Evolutionary conservation across 2,113 vertebrate species (phyloP).

Genomic region (Myotis yumanensis): DNA sequence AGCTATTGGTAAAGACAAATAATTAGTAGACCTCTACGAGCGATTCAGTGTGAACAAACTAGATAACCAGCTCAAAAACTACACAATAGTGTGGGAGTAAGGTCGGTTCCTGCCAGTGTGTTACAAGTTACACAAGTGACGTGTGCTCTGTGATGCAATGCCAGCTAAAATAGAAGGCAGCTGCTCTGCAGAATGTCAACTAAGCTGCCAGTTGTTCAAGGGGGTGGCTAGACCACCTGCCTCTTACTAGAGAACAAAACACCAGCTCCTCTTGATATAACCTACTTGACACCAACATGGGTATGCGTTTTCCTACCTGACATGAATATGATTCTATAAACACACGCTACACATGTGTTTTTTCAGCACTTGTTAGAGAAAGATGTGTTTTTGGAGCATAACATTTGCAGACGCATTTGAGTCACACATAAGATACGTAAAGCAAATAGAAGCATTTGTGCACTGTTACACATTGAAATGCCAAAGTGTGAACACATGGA

Average conservation of each 20-base stretch:
- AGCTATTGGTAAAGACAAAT: background rate
- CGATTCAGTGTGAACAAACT: background rate
- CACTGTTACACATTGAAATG: background rate
- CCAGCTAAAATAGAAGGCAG: conserved; percentile 33
- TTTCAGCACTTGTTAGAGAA: background rate
- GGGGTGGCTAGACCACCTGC: conserved; percentile 32
- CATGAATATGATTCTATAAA: background rate
- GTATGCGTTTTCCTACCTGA: background rate
- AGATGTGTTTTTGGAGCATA: background rate
- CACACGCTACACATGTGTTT: background rate
- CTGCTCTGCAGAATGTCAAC: conserved; percentile 19
- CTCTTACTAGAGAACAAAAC: conserved; percentile 8
- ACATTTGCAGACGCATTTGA: conserved; percentile 16
- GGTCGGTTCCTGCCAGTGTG: background rate
- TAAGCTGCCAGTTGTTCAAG: conserved; percentile 40
- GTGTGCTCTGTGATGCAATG: background rate
- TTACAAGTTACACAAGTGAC: conserved; percentile 36
- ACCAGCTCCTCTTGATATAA: conserved; percentile 3
- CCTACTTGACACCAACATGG: background rate
- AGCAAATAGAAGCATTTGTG: conserved; percentile 25
- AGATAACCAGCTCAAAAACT: background rate
- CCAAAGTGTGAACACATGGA: background rate
- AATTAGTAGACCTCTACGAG: background rate
- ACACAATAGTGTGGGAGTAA: background rate
- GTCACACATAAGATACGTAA: background rate